Evolutionary conservation across 1,140 invertebrate species (phyloP).

Genomic region (Bathynomus jamesi): DNA sequence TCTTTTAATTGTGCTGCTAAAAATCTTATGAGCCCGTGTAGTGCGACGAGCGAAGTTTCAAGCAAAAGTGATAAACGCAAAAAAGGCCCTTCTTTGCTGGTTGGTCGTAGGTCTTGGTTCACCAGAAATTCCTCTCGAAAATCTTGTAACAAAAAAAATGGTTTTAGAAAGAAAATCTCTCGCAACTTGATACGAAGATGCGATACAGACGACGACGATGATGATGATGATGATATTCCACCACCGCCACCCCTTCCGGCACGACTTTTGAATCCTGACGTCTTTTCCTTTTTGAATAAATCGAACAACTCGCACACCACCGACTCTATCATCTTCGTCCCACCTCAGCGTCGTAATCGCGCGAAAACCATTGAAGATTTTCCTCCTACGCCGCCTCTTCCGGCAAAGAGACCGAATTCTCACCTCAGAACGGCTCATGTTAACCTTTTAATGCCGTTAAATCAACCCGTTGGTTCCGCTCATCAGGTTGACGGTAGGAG

Average conservation of each 20-base stretch:
- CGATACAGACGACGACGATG: conserved; percentile 1
- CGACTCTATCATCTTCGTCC: conserved; percentile 30
- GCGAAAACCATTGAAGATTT: conserved; percentile 18
- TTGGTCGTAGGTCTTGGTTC: conserved; percentile 29
- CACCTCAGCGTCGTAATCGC: conserved; percentile 33
- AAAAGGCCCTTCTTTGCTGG: conserved; percentile 28
- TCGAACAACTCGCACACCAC: conserved; percentile 5
- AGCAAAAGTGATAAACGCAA: conserved; percentile 17
- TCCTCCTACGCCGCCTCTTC: conserved; percentile 4
- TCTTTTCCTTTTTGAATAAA: conserved; percentile 6
- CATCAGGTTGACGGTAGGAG: conserved; percentile 24
- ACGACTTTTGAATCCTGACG: conserved; percentile 12
- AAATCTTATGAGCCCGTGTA: conserved; percentile 26
- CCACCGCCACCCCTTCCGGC: conserved; percentile 16
- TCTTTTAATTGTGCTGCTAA: conserved; percentile 22
- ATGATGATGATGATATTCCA: not conserved
- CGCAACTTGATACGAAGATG: not conserved
- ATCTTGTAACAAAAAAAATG: conserved; percentile 7
- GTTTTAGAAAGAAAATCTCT: conserved; percentile 8
- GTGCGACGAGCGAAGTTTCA: conserved; percentile 33
- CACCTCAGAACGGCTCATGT: conserved; percentile 31
- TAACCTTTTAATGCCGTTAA: conserved; percentile 34
- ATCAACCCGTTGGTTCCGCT: conserved; percentile 30
- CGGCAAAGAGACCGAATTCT: conserved; percentile 9
- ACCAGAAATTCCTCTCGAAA: conserved; percentile 23